Evolutionary conservation across 2,888 invertebrate genomes (phyloP), one percentile per base, ranked within the genome.

Genomic region (Pediacus dermestoides): DNA sequence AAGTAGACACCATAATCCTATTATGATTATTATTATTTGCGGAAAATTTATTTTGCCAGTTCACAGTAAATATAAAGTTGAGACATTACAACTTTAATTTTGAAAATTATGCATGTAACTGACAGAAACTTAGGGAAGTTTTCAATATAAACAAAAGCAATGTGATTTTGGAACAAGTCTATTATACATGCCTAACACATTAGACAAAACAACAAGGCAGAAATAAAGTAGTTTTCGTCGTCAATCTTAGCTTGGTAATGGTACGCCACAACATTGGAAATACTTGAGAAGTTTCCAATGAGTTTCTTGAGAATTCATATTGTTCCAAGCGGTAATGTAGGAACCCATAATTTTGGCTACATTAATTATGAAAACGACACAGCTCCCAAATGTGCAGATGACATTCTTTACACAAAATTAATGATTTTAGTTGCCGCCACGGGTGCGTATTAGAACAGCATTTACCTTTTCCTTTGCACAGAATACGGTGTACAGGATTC

Each of bases 311-410:
- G 55, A 58, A 57, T 59, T 57, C 53, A 46, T 57, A 60, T 62
- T 62, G 62, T 61, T 59, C 46, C n/a, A 13, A 13, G 28, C 44
- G 46, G 41, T 41, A 43, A 46, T 48, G 51, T 48, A 39, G 44
- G 45, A 44, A 42, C 42, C 58, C 58, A 57, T 60, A 61, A 63
- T 60, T 61, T 58, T 45, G 55, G 54, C 53, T 55, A 58, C 60
- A 63, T 64, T 64, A 63, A 63, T 64, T 64, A 62, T 58, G 58
- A 52, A 60, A 61, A 58, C 58, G 61, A 61, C 61, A 62, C 58
- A 58, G 55, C 14, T 58, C 53, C 50, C 58, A 54, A 61, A 62
- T 60, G 28, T 63, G 63, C 58, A 52, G 57, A 57, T 62, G 63
- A 61, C 63, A 61, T 62, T 62, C 61, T 63, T 63, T 61, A 60